These are phyloP conservation scores for Toxostoma redivivum DNA, from an alignment of 2,113 vertebrate species.

Conservation along the genomic window DNA sequence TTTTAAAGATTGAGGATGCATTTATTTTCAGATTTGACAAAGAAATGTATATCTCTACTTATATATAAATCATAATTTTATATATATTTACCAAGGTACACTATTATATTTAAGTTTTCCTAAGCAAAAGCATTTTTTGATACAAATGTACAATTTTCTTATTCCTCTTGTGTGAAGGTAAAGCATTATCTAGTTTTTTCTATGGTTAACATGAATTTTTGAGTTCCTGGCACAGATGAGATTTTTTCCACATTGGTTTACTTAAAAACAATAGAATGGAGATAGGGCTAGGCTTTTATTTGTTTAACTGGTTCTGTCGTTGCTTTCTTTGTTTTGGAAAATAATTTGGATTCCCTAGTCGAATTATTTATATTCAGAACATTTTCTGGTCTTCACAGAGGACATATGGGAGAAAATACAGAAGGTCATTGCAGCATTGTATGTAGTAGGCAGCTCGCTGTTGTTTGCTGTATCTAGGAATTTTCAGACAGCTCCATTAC, in stretches of 20 bases:
- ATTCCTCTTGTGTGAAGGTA: neutral
- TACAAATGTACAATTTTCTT: neutral
- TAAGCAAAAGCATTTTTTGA: neutral
- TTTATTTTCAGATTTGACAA: neutral
- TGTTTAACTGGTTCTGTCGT: neutral
- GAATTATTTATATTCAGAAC: neutral
- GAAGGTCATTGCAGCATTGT: neutral
- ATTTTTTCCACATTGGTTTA: neutral
- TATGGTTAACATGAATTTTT: neutral
- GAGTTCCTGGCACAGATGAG: neutral
- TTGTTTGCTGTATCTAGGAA: slow-evolving; percentile 18
- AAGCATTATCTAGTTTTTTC: neutral
- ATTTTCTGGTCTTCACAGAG: slow-evolving; percentile 21
- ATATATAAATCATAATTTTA: neutral
- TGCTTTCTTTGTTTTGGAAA: neutral
- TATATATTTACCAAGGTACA: neutral
- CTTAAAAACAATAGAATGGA: neutral
- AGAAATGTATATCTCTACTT: neutral
- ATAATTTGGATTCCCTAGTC: neutral
- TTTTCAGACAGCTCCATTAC: slow-evolving; percentile 19
- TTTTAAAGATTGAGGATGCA: neutral
- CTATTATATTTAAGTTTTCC: neutral
- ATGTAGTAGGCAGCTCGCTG: neutral
- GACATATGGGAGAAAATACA: slow-evolving; percentile 6
- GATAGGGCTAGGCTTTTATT: neutral